Base-by-base conservation (phyloP, 2,888 invertebrate species). In the Platerodrilus igneus region DNA sequence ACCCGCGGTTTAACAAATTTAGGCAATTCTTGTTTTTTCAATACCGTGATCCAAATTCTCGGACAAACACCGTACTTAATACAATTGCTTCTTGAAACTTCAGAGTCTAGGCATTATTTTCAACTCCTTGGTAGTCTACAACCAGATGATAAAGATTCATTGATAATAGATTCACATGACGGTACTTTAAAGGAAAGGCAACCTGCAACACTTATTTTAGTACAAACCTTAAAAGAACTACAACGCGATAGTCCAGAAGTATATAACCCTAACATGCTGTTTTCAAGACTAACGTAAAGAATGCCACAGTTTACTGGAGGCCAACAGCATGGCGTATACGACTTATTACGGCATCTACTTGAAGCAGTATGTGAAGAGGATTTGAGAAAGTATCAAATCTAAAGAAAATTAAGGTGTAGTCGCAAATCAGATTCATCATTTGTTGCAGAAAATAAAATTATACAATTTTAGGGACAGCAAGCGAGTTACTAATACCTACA, bases 21-120 rank as follows among this genome's bases (percentile, higher is more conserved):
- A 61, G 95, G 96, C 30, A 96, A 96, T 65, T 96, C 96, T 1
- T 96, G 96, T 64, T 96, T 94, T 69, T 93, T 96, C 66, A 96
- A 96, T 73, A 90, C 95, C 15, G 93, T 95, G 5, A 78, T 96
- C 74, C 96, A 96, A 71, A 90, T 90, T 63, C 72, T 93, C 55
- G 86, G 86, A 2, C 88, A 88, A 66, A 91, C 91, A 3, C 89
- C 89, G 1, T 88, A 81, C 64, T 70, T 87, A 49, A 66, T 83
- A 27, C 52, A 59, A 32, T 78, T 85, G 29, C 71, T 88, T 33
- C 77, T 81, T 57, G 86, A 86, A 60, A 76, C 83, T 56, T 70
- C 79, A 1, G 71, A 73, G 44, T 73, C 79, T 0, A 85, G 84
- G 0, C 83, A 84, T 57, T 75, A 75, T 51, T 84, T 86, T 57